phyloP scores from a whole-genome alignment of 2,797 vertebrate genomes.

The Bovichtus variegatus region DNA sequence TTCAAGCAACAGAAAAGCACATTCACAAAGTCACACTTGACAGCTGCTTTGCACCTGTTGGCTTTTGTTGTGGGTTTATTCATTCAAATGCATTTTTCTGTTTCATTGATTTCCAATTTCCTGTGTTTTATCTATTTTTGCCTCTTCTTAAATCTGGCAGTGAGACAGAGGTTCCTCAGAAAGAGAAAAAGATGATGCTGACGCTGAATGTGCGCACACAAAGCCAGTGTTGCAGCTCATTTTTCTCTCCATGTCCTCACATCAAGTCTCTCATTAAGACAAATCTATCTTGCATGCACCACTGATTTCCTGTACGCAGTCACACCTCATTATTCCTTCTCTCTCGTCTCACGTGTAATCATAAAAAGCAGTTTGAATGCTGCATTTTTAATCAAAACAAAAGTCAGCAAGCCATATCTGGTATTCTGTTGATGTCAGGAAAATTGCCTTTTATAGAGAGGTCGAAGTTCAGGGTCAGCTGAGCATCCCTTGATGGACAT shows the following conservation, averaged over 20 bases:
- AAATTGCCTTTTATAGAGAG: neutral
- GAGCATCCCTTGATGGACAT: neutral
- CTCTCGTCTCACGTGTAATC: slow-evolving; percentile 14
- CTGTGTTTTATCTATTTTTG: slow-evolving; percentile 1
- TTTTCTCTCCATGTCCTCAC: slow-evolving; percentile 28
- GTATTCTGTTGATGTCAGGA: neutral
- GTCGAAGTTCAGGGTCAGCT: slow-evolving; percentile 9
- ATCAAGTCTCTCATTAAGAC: slow-evolving; percentile 38
- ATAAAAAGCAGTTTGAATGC: neutral
- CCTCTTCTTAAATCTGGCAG: slow-evolving; percentile 11
- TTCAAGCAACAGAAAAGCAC: slow-evolving; percentile 32
- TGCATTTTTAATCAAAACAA: slow-evolving; percentile 21
- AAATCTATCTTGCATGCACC: slow-evolving; percentile 48
- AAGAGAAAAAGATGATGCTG: slow-evolving; percentile 10
- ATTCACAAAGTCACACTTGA: slow-evolving; percentile 16
- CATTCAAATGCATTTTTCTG: neutral
- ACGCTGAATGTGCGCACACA: slow-evolving; percentile 11
- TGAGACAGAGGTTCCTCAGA: neutral
- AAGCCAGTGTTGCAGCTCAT: slow-evolving; percentile 13
- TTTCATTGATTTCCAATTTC: slow-evolving; percentile 8
- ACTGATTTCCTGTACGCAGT: slow-evolving; percentile 26
- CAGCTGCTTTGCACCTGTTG: slow-evolving; percentile 58
- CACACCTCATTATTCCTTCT: slow-evolving; percentile 47
- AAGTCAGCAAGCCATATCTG: neutral
- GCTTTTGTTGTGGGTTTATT: slow-evolving; percentile 15